Base-by-base conservation (phyloP, 2,888 invertebrate species). In the Deroplatys truncata region DNA sequence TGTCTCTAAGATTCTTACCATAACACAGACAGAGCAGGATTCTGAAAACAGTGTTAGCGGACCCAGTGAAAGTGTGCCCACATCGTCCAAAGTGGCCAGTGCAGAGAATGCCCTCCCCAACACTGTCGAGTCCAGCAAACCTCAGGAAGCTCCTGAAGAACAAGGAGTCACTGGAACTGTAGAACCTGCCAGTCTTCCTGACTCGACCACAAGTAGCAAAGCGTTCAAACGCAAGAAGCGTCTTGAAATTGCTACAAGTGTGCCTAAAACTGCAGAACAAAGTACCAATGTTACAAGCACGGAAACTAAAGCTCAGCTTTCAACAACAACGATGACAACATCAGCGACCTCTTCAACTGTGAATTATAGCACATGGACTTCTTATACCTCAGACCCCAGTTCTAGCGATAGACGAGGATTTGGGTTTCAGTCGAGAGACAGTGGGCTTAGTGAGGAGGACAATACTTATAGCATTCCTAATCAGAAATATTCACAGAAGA, bases 171-270 rank as follows among this genome's bases (percentile, higher is more conserved):
- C 31, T 13, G 83, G 87, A 13, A 16, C 82, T 82, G n/a, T 31
- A n/a, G 10, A 82, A n/a, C 88, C 88, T 35, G 49, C 88, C 4
- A 90, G 86, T 84, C 84, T 90, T n/a, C 89, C 90, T 25, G 91
- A 91, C 83, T 90, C 91, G 0, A 90, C 90, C 8, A 90, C 90
- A 29, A 90, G 85, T 28, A 88, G 84, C 28, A 95, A 95, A 92
- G 94, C 93, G 20, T 95, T 95, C 91, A 94, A 95, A 92, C 92
- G 95, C 87, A 95, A 95, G 91, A 93, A 94, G 90, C 93, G 95
- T 88, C 94, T 95, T 43, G 94, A 94, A 91, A 93, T 94, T 93
- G 92, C 93, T 92, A 84, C 82, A 15, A 84, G 56, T 84, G 29
- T 88, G 84, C 84, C 84, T 72, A 88, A 88, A 84, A 35, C 92